Conservation (phyloP, 2,797 vertebrate genomes). For the Leucoraja ocellata region DNA sequence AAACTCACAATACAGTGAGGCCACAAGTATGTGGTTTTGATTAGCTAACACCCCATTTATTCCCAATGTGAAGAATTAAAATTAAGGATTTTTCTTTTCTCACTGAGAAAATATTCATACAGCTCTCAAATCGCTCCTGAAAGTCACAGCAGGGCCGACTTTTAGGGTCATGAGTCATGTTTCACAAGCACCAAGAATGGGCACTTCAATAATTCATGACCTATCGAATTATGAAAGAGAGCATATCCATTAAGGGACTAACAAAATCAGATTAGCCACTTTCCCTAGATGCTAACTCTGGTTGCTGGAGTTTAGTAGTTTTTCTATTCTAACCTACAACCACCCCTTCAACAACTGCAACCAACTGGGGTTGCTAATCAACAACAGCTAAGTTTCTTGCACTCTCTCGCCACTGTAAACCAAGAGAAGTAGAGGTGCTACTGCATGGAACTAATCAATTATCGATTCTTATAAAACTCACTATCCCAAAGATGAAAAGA, state of each 20-base stretch:
- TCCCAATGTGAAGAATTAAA: neutral
- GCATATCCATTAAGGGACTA: neutral
- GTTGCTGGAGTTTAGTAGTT: neutral
- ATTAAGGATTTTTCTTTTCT: constrained; percentile 22
- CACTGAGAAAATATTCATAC: constrained; percentile 36
- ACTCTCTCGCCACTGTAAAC: neutral
- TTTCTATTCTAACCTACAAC: neutral
- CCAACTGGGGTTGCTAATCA: neutral
- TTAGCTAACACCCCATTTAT: constrained; percentile 17
- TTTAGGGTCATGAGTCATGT: neutral
- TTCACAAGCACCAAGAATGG: neutral
- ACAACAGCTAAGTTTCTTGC: too few relatives aligned
- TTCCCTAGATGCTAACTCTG: neutral
- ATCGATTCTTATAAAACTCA: neutral
- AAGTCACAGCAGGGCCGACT: neutral
- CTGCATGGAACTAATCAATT: neutral
- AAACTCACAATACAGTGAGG: neutral
- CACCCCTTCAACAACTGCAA: neutral
- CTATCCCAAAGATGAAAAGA: neutral
- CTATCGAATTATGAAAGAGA: neutral
- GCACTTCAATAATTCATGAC: neutral
- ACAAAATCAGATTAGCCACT: neutral
- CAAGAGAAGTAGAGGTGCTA: neutral
- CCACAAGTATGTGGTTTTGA: neutral
- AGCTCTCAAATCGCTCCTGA: neutral